phyloP scores from a whole-genome alignment of 2,797 vertebrate species.

The Pelodytes ibericus region DNA sequence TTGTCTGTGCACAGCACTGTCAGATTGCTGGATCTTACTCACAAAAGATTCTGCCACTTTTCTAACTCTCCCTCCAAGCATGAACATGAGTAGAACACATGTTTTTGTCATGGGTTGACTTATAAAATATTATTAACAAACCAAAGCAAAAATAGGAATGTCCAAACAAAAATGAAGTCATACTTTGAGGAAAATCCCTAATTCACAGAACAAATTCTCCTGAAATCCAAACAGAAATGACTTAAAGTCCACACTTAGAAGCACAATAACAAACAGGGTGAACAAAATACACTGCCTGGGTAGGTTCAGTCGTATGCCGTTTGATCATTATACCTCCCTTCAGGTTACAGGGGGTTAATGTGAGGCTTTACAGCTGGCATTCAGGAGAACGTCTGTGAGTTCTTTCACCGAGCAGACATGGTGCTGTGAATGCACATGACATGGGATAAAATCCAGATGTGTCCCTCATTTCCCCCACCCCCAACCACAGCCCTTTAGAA shows the following conservation, averaged over 20 bases:
- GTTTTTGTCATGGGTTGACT: background rate
- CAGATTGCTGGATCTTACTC: no score
- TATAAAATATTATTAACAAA: background rate
- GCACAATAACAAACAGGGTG: background rate
- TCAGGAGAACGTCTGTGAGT: conserved; percentile 23
- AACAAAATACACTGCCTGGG: background rate
- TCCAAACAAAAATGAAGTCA: background rate
- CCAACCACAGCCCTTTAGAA: conserved; percentile 60
- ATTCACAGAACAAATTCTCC: background rate
- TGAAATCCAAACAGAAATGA: background rate
- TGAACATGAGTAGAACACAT: background rate
- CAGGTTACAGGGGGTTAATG: conserved; percentile 9
- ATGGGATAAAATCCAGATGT: conserved; percentile 83
- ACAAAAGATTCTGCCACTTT: no score
- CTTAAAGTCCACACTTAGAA: no score
- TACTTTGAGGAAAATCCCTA: background rate
- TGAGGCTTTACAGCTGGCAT: conserved; percentile 4
- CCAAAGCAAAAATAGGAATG: background rate
- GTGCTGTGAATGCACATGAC: conserved; percentile 66
- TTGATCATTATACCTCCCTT: background rate
- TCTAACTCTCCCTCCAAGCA: no score
- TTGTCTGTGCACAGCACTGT: no score
- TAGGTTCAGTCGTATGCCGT: background rate
- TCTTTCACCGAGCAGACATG: conserved; percentile 62
- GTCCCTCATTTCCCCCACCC: conserved; percentile 54